Conservation (phyloP, 2,888 invertebrate genomes). For the Taphrorychus bicolor region DNA sequence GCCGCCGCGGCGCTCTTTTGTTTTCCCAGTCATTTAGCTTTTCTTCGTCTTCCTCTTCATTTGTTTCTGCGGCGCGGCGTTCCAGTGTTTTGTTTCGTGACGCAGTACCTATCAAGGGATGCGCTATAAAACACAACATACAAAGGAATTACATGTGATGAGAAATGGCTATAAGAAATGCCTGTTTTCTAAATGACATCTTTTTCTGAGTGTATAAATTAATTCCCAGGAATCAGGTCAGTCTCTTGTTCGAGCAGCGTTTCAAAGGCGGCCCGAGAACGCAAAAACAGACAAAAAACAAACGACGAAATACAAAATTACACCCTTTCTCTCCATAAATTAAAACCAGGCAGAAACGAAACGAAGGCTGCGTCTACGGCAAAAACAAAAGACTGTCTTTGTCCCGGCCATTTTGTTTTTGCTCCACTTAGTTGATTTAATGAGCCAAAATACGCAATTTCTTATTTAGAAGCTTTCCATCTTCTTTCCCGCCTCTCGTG, state of each 20-base stretch:
- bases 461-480: conserved; percentile 18
- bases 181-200: too few relatives aligned
- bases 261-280: conserved; percentile 16
- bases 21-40: conserved; percentile 59
- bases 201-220: conserved; percentile 24
- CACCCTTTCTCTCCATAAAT: conserved; percentile 34
- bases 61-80: conserved; percentile 53
- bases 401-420: conserved; percentile 58
- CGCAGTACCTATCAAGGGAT: too few relatives aligned
- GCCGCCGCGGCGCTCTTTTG: conserved; percentile 56
- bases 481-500: not conserved
- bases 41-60: conserved; percentile 59
- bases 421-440: conserved; percentile 58
- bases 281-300: conserved; percentile 29
- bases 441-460: conserved; percentile 49
- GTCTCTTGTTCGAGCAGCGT: not conserved
- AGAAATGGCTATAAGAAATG: too few relatives aligned
- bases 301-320: conserved; percentile 36
- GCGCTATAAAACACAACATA: too few relatives aligned
- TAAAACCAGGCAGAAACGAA: conserved; percentile 32
- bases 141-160: too few relatives aligned
- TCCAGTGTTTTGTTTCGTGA: conserved; percentile 53
- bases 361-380: conserved; percentile 31
- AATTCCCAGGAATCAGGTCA: conserved; percentile 7
- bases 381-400: conserved; percentile 41